phyloP scores from a whole-genome alignment of 2,113 vertebrate genomes.

The Gambusia affinis region DNA sequence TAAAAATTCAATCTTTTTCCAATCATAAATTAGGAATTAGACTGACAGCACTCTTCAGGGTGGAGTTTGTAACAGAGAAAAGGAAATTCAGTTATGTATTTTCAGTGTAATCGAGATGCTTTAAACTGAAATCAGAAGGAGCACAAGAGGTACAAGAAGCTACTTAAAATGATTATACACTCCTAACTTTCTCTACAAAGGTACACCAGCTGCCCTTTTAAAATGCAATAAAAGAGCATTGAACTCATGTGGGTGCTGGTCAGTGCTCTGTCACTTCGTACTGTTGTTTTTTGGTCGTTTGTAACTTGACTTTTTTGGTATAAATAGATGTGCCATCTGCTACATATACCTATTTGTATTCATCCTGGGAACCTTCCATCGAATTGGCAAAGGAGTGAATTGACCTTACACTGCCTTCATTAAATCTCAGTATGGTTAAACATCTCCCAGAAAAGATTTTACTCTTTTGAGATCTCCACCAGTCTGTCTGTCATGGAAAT shows the following conservation, averaged over 20 bases:
- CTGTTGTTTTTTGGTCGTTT: neutral
- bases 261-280: neutral
- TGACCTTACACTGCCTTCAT: neutral
- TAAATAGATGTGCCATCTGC: neutral
- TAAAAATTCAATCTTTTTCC: neutral
- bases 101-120: neutral
- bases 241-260: neutral
- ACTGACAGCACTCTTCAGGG: neutral
- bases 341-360: neutral
- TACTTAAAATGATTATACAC: neutral
- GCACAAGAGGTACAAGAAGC: neutral
- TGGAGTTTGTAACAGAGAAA: neutral
- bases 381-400: neutral
- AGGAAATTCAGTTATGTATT: neutral
- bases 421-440: too few relatives aligned
- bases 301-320: neutral
- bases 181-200: neutral
- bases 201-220: neutral
- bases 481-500: too few relatives aligned
- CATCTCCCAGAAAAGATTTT: too few relatives aligned
- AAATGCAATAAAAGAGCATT: neutral
- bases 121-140: neutral
- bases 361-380: neutral
- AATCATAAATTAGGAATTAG: neutral
- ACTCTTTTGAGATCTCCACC: too few relatives aligned